A percentile compares a stretch with the other conserved stretches of the same genome.
Evolutionary conservation across 2,113 vertebrate species (phyloP).

Genomic region (Stegastes partitus): DNA sequence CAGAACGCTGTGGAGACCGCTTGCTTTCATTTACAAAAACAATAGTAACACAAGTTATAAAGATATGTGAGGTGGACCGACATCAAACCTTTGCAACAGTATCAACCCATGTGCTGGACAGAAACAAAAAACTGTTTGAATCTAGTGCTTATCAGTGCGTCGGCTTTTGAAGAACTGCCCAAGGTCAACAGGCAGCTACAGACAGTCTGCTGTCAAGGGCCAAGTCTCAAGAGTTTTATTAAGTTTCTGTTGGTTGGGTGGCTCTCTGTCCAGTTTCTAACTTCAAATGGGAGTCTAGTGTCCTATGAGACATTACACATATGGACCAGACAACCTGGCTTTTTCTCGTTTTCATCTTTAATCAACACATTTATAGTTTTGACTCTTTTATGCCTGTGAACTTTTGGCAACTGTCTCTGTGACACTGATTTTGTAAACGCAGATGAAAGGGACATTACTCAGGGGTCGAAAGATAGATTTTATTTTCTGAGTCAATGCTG

Average conservation of each 20-base stretch:
- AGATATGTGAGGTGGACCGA: neutral
- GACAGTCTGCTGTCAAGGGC: neutral
- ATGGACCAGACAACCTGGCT: neutral
- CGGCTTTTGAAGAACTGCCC: conserved; percentile 31
- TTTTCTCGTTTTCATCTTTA: neutral
- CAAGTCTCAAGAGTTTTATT: neutral
- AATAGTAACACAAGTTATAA: no score
- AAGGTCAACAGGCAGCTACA: conserved; percentile 39
- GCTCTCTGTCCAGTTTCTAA: conserved; percentile 1
- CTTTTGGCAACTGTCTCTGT: neutral
- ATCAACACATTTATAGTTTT: neutral
- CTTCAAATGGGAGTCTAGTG: neutral
- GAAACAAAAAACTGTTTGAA: conserved; percentile 4
- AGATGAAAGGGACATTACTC: no score
- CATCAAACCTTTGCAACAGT: conserved; percentile 12
- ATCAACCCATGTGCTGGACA: neutral
- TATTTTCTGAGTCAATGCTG: no score
- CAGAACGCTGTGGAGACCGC: no score
- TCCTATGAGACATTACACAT: neutral
- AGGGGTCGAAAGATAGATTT: no score
- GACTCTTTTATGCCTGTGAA: neutral
- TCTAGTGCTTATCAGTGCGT: neutral
- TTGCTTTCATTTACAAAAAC: no score
- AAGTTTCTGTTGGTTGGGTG: conserved; percentile 4
- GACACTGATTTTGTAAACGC: neutral